Conservation (phyloP, 2,888 invertebrate species). For the Aphrophora alni region DNA sequence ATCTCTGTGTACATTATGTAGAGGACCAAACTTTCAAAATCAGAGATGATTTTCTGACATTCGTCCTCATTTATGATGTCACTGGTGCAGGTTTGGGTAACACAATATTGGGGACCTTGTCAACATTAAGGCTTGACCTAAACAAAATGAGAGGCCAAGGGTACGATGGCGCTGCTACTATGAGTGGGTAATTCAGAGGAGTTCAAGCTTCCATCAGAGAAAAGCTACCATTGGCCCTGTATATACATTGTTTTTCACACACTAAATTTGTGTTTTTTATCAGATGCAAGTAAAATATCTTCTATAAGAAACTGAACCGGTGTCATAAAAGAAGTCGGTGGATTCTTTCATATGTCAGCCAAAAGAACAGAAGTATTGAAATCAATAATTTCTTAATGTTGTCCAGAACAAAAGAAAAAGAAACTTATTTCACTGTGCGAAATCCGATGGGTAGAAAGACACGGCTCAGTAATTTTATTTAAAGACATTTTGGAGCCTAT, state of each 20-base stretch:
- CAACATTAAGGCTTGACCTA: neutral
- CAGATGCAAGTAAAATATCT: too few species aligned
- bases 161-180: constrained; percentile 41
- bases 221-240: constrained; percentile 66
- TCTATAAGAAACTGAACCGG: too few species aligned
- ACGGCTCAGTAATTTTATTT: neutral
- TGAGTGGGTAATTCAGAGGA: constrained; percentile 39
- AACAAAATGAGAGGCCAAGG: constrained; percentile 39
- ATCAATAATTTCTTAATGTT: neutral
- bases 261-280: too few species aligned
- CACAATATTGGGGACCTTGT: constrained; percentile 32
- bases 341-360: neutral
- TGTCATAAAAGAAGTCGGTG: neutral
- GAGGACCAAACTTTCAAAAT: neutral
- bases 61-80: neutral
- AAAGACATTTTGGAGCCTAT: constrained; percentile 3
- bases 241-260: neutral
- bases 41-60: neutral
- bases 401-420: neutral
- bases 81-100: constrained; percentile 29
- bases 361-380: neutral
- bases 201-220: constrained; percentile 24
- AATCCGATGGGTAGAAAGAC: neutral
- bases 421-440: neutral
- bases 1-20: neutral